phyloP scores from a whole-genome alignment of 2,113 vertebrate species.

The Osmerus eperlanus region DNA sequence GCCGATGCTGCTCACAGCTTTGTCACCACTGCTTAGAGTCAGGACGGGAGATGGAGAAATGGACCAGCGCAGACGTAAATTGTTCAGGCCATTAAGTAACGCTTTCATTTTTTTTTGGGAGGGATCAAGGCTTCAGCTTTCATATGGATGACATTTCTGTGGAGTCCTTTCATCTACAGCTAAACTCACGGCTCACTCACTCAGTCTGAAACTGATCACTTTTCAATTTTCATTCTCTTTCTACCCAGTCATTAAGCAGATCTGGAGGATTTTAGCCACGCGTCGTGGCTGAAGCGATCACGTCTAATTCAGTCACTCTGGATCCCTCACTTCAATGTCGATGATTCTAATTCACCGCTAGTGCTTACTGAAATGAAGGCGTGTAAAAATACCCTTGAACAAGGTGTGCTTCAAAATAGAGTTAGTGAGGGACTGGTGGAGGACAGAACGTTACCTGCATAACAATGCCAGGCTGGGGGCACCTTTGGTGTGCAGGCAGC shows the following conservation, averaged over 20 bases:
- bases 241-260: neutral
- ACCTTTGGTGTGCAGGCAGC: conserved; percentile 49
- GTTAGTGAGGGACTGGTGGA: conserved; percentile 43
- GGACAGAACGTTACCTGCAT: conserved; percentile 48
- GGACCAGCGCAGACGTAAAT: conserved; percentile 21
- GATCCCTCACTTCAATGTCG: conserved; percentile 22
- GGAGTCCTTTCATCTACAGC: neutral
- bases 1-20: conserved; percentile 32
- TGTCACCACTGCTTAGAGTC: conserved; percentile 41
- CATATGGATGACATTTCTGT: conserved; percentile 13
- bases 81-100: conserved; percentile 37
- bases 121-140: conserved; percentile 36
- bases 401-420: conserved; percentile 47
- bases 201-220: neutral
- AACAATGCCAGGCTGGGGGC: conserved; percentile 51
- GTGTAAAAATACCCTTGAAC: conserved; percentile 48
- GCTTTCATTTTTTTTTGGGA: conserved; percentile 27
- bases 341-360: conserved; percentile 38
- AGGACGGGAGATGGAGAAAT: conserved; percentile 14
- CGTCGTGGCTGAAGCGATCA: neutral
- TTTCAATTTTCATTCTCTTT: neutral
- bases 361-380: conserved; percentile 22
- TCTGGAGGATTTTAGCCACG: neutral
- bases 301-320: conserved; percentile 17
- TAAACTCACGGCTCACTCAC: neutral